Base-by-base conservation (phyloP, 2,113 vertebrate species). In the Lepus timidus region DNA sequence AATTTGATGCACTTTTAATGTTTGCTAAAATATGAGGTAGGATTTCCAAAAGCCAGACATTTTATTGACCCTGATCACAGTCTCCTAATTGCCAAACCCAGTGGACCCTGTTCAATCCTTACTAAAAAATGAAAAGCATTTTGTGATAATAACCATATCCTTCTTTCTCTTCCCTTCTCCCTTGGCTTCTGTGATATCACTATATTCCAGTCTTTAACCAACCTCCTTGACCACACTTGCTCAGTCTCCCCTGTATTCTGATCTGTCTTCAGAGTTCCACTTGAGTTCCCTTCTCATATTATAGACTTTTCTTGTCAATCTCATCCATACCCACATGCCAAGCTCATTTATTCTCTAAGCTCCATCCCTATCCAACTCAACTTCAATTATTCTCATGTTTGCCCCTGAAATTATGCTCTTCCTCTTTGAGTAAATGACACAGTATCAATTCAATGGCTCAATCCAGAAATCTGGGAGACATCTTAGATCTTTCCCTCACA, bases 51-150 rank as follows among this genome's bases (percentile, higher is more conserved):
- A 91, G 49, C 13, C 20, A 81, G 36, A n/a, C 13, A 86, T 83
- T 83, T 80, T 76, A 25, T 70, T 71, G 70, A 51, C 75, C 22
- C 49, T 74, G 17, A 74, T 95, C 33, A 92, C 55, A 80, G 51
- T 49, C 29, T 23, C 61, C 81, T 85, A 82, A 80, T 61, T 91
- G 39, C 31, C 71, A 95, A 67, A 75, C 73, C 10, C 2, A 76
- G 31, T 84, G 58, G 31, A 17, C 51, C 58, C 86, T 75, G 86
- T 93, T 88, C 22, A 68, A 31, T 51, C 67, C 36, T 70, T 68
- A 93, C 23, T 90, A 68, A 95, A 88, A 96, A 95, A 70, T 65
- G 51, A 75, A 81, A 78, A 64, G 25, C 16, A 51, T 67, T 55
- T 68, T 23, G 61, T 73, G 22, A 58, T 36, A 25, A 39, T 88